Evolutionary conservation across 2,113 vertebrate species (phyloP), one percentile per base, ranked within the genome.

Genomic region (Thinocorus orbignyianus): DNA sequence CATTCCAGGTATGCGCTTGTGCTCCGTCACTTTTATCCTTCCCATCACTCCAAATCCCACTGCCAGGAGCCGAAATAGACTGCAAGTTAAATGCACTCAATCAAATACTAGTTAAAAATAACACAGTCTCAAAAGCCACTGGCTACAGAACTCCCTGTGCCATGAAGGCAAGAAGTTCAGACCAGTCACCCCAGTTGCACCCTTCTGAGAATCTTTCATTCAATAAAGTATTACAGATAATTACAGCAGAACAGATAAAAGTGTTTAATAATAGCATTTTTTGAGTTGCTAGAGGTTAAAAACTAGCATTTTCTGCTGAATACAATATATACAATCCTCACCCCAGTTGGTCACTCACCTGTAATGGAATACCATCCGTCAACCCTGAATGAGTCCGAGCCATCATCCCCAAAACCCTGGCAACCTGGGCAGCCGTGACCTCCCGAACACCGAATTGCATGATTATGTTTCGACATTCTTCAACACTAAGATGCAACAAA

Each of bases 341-440:
- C 6, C 7, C 69, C 39, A 37, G 19, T 0, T 66, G 48, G 55
- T 31, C 52, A 97, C 97, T 98, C 90, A 99, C 99, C 96, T 99
- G 99, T 93, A 99, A 97, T 61, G 99, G 98, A 96, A 99, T 99
- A 30, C 99, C 99, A 13, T 99, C 99, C 1, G 99, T 99, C 91
- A 99, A 91, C 52, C 99, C 99, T 16, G 99, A 99, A 91, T 99
- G 99, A 84, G 99, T 99, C 35, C 99, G 99, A 79, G 99, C 99
- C 99, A 99, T 99, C 99, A 99, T 99, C 87, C 99, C 99, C 93
- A 99, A 98, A 92, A 99, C 99, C 94, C 99, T 98, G 97, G 99
- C 99, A 79, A 99, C 99, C 98, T 99, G 99, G 96, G 99, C 99
- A 96, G 99, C 99, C 2, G 99, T 99, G 70, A 99, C 99, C 90